Evolutionary conservation across 2,797 vertebrate genomes (phyloP), one percentile per base, ranked within the genome.

Genomic region (Acrocephalus scirpaceus): DNA sequence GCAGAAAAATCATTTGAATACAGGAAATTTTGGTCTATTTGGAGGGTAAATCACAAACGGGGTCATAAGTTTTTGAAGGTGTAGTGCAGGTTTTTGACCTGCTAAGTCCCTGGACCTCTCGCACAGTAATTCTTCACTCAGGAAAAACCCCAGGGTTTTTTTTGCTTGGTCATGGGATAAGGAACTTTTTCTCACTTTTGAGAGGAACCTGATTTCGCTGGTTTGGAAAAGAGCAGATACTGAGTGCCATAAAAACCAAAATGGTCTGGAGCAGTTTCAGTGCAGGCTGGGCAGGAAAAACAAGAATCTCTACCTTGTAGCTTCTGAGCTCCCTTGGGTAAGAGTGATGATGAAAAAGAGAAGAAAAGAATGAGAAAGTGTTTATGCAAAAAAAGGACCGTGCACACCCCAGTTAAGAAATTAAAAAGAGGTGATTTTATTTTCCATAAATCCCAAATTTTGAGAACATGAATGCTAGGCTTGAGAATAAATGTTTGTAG

Each of bases 341-440:
- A 45, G 50, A 62, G 6, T 42, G 50, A 40, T 67, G 26, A 53
- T 50, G 53, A 71, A 76, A 83, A 67, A 1, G 0, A 76, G 80
- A 71, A 1, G 0, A 34, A 73, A 82, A 86, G 19, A 66, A 75
- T 25, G 17, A 75, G 16, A 42, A 30, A 47, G 9, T 10, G 10
- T 29, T 91, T 57, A 21, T 48, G 29, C 12, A 74, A 69, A 91
- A 69, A 91, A 82, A 27, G 9, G 5, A 27, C 8, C 3, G 8
- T 0, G 0, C 13, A 9, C 1, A 4, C 3, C 5, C 13, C 9
- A 61, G 21, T 22, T n/a, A 62, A 54, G 51, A 77, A 77, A 77
- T 19, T 5, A 11, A 38, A 75, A 67, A 58, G 8, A 17, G 4
- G 7, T 50, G 0, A 38, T 78, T 83, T 77, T 38, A 30, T 62